Percentiles rank a stretch among this genome's conserved stretches.
Evolutionary conservation across 1,140 invertebrate genomes (phyloP).

Genomic region (Trichomalopsis sarcophagae): DNA sequence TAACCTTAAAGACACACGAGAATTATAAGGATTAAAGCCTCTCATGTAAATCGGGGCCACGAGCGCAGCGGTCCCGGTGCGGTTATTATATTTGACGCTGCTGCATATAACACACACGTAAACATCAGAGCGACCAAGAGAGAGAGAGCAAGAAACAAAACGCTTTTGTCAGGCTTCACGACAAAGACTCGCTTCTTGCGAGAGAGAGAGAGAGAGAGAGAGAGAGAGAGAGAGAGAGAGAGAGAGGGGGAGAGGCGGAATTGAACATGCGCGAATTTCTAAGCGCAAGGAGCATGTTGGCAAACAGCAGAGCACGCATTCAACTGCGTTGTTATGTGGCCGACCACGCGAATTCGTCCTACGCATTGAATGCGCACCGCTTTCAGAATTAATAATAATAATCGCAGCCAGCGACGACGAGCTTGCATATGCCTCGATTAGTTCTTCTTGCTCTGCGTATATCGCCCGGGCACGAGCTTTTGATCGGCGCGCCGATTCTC

Average conservation of each 20-base stretch:
- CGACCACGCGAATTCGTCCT: no score
- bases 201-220: neutral
- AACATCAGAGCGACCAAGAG: neutral
- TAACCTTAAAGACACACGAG: no score
- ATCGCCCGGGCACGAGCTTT: no score
- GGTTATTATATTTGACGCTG: neutral
- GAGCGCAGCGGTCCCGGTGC: neutral
- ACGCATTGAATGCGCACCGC: neutral
- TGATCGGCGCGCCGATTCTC: neutral
- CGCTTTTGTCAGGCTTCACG: neutral
- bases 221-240: neutral
- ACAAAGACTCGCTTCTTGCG: conserved; percentile 23
- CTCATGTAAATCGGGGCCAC: neutral
- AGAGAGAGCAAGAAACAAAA: neutral
- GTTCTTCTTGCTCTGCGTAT: neutral
- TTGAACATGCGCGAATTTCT: neutral
- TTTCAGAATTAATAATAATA: conserved; percentile 10
- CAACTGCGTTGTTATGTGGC: neutral
- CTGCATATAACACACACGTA: neutral
- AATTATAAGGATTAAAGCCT: neutral
- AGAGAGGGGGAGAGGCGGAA: neutral
- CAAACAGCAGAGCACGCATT: neutral
- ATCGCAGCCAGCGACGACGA: no score
- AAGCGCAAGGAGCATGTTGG: neutral
- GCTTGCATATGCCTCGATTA: neutral